Conservation (phyloP, 2,113 vertebrate genomes). For the Carlito syrichta region DNA sequence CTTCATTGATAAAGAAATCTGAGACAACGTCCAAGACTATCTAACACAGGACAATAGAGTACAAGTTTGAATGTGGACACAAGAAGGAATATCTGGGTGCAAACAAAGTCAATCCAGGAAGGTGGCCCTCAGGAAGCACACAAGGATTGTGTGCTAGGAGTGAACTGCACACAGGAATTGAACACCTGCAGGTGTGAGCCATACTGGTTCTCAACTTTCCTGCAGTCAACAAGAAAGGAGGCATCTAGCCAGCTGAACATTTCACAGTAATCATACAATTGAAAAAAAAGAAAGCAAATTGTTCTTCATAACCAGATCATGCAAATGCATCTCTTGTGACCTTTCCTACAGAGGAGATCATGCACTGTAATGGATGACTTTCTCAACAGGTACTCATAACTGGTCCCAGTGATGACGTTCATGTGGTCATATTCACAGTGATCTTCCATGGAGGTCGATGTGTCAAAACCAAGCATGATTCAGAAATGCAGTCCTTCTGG, state of each 20-base stretch:
- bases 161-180: neutral
- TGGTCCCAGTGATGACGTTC: neutral
- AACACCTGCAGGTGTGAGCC: neutral
- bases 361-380: neutral
- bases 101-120: neutral
- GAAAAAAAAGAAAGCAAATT: neutral
- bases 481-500: neutral
- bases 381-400: neutral
- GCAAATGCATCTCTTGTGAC: neutral
- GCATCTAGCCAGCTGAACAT: neutral
- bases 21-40: neutral
- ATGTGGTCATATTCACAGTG: neutral
- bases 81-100: neutral
- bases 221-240: neutral
- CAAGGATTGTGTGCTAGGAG: no score
- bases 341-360: neutral
- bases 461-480: neutral
- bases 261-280: neutral
- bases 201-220: neutral
- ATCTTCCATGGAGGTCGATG: neutral
- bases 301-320: neutral
- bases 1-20: neutral
- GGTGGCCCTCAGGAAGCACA: no score
- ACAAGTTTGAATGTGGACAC: neutral
- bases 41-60: neutral